Evolutionary conservation across 1,140 invertebrate genomes (phyloP).

Genomic region (Drosophila tani): DNA sequence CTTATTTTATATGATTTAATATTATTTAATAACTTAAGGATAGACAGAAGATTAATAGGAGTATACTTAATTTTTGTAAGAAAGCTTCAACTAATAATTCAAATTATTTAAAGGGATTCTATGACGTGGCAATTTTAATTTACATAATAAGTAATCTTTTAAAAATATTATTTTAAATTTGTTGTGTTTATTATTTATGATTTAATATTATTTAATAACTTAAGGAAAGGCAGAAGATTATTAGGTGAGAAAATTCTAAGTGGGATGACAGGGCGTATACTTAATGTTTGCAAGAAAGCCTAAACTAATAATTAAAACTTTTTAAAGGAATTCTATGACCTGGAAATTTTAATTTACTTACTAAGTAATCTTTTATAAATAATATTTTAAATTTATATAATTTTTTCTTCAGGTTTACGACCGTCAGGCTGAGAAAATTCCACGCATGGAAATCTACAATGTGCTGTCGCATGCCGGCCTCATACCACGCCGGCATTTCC

Average conservation of each 20-base stretch:
- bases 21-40: neutral
- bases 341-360: neutral
- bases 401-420: conserved; percentile 85
- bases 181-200: conserved; percentile 4
- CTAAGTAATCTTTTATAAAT: neutral
- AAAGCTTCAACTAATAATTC: too few relatives aligned
- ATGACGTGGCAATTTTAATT: too few relatives aligned
- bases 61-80: too few relatives aligned
- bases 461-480: conserved; percentile 88
- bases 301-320: neutral
- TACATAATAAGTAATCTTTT: too few relatives aligned
- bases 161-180: too few relatives aligned
- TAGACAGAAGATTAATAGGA: too few relatives aligned
- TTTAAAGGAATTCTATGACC: too few relatives aligned
- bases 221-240: neutral
- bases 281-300: neutral
- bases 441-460: conserved; percentile 87
- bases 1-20: too few relatives aligned
- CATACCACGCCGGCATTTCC: conserved; percentile 83
- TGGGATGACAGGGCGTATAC: neutral
- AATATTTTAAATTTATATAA: neutral
- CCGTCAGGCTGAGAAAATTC: conserved; percentile 86
- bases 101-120: too few relatives aligned
- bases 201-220: neutral
- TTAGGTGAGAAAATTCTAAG: neutral